Conservation (phyloP, 2,797 vertebrate species). For the Sebastes elongatus region DNA sequence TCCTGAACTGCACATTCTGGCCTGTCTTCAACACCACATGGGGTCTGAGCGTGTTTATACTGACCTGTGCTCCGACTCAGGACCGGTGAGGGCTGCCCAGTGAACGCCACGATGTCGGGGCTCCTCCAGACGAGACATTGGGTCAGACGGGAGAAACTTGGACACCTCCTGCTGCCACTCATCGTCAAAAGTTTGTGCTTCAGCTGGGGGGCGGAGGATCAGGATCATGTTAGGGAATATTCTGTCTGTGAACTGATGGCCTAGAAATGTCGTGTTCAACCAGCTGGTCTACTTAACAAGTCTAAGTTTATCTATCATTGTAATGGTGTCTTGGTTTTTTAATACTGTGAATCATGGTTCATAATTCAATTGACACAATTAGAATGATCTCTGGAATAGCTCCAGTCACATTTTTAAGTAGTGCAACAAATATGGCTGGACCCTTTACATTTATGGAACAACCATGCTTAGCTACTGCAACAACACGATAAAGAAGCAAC, state of each 20-base stretch:
- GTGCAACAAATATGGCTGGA: not conserved
- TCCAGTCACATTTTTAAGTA: not conserved
- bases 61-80: constrained; percentile 81
- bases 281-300: not conserved
- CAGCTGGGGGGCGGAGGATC: constrained; percentile 76
- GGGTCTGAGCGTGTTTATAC: constrained; percentile 10
- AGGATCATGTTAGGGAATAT: constrained; percentile 22
- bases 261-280: not conserved
- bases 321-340: not conserved
- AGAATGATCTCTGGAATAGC: not conserved
- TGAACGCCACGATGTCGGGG: constrained; percentile 62
- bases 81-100: constrained; percentile 68
- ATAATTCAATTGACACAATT: not conserved
- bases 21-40: constrained; percentile 10
- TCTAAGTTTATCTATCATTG: not conserved
- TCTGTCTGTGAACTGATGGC: not conserved
- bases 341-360: not conserved
- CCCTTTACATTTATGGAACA: not conserved
- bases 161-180: constrained; percentile 91
- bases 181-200: constrained; percentile 89
- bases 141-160: constrained; percentile 77
- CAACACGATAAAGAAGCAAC: not conserved
- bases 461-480: not conserved
- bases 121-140: constrained; percentile 66
- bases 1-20: constrained; percentile 21